Percentiles rank a stretch among this genome's conserved stretches.
Evolutionary conservation across 2,113 vertebrate genomes (phyloP).

Genomic region (Peromyscus polionotus): DNA sequence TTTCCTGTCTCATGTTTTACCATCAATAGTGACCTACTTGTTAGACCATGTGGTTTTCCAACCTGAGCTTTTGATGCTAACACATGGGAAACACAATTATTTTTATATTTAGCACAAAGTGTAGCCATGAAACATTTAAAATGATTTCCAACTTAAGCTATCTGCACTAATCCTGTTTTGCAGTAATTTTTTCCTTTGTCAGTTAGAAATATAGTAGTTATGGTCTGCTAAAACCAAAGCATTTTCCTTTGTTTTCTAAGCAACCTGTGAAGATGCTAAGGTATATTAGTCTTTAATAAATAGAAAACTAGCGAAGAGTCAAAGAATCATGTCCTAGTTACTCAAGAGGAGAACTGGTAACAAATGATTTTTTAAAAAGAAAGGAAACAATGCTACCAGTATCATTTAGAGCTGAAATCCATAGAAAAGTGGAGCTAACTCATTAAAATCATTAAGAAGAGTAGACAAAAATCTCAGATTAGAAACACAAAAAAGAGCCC

Average conservation of each 20-base stretch:
- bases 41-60: conserved; percentile 64
- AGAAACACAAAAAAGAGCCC: conserved; percentile 8
- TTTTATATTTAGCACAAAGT: conserved; percentile 79
- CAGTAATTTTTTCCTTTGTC: conserved; percentile 40
- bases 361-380: conserved; percentile 41
- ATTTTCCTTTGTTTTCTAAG: conserved; percentile 2
- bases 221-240: conserved; percentile 59
- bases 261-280: background rate
- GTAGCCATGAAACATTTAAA: conserved; percentile 53
- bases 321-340: conserved; percentile 46
- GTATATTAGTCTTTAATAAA: conserved; percentile 12
- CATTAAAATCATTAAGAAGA: conserved; percentile 34
- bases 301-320: conserved; percentile 24
- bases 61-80: conserved; percentile 73
- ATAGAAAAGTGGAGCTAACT: conserved; percentile 54
- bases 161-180: conserved; percentile 21
- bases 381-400: conserved; percentile 1
- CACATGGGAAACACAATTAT: conserved; percentile 81
- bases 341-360: conserved; percentile 35
- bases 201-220: conserved; percentile 60
- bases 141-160: conserved; percentile 59
- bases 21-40: conserved; percentile 78
- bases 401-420: conserved; percentile 15
- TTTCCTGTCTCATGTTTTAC: conserved; percentile 67
- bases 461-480: conserved; percentile 13